Conservation (phyloP, 2,797 vertebrate species). For the Xenops minutus region DNA sequence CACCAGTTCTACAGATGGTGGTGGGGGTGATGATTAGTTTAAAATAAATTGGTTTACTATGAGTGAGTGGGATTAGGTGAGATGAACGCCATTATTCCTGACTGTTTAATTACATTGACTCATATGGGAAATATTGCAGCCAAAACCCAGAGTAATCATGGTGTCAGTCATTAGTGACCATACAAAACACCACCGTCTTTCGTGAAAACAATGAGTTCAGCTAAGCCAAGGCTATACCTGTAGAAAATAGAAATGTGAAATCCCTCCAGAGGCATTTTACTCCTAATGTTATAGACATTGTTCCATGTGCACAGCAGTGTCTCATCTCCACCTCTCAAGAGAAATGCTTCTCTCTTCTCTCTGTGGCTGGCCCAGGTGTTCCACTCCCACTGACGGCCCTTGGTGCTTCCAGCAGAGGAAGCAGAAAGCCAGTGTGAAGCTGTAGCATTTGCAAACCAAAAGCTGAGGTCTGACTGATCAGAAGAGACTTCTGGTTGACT, state of each 20-base stretch:
- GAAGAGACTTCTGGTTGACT: not conserved
- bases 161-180: not conserved
- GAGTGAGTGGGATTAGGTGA: not conserved
- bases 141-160: not conserved
- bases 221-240: not conserved
- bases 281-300: not conserved
- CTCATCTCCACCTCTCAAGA: not conserved
- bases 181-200: not conserved
- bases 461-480: not conserved
- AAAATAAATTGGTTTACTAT: not conserved
- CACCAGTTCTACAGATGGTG: not conserved
- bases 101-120: not conserved
- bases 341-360: not conserved
- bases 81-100: not conserved
- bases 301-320: accelerated
- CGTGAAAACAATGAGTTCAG: not conserved
- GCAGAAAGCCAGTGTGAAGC: not conserved
- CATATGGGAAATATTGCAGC: not conserved
- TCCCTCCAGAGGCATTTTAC: not conserved
- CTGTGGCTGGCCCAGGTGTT: not conserved
- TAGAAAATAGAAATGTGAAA: not conserved
- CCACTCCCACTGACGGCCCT: accelerated
- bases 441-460: not conserved
- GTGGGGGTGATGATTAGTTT: not conserved
- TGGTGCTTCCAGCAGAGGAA: not conserved